These are phyloP conservation scores for Bujurquina vittata DNA, from an alignment of 2,113 vertebrate species.

Conservation along the genomic window DNA sequence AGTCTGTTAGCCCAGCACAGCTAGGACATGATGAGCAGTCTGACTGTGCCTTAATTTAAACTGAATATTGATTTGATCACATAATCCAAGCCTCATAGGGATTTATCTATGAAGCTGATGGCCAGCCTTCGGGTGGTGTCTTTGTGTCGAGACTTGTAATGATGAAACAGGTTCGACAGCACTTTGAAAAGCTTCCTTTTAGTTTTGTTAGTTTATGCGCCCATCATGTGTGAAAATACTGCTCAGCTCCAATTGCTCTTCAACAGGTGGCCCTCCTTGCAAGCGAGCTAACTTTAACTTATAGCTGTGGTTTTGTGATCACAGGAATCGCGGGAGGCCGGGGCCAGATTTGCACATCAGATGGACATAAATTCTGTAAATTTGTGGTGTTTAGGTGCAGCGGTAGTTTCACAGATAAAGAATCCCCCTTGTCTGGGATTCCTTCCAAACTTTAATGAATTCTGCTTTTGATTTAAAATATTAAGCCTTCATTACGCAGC, in stretches of 20 bases:
- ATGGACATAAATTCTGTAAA: constrained; percentile 7
- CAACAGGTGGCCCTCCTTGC: constrained; percentile 17
- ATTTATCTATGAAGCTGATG: not conserved
- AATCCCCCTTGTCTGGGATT: not conserved
- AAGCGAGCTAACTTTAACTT: constrained; percentile 17
- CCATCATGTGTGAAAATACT: constrained; percentile 15
- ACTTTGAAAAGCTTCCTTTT: not conserved
- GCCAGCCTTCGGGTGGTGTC: not conserved
- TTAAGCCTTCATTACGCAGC: not conserved
- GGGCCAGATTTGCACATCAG: constrained; percentile 38
- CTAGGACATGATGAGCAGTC: not conserved
- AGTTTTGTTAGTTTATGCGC: constrained; percentile 3
- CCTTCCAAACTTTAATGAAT: not conserved
- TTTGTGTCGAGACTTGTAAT: not conserved
- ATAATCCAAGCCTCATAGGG: not conserved
- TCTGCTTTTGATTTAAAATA: constrained; percentile 1
- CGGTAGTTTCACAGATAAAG: not conserved
- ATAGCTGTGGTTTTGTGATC: constrained; percentile 29
- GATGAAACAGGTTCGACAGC: not conserved
- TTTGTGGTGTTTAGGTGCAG: not conserved
- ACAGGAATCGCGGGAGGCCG: constrained; percentile 21
- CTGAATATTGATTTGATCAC: not conserved
- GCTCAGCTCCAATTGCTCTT: not conserved
- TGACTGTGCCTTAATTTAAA: not conserved
- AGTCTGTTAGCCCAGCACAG: no score